phyloP scores from a whole-genome alignment of 2,888 invertebrate genomes.

The Tineola bisselliella region DNA sequence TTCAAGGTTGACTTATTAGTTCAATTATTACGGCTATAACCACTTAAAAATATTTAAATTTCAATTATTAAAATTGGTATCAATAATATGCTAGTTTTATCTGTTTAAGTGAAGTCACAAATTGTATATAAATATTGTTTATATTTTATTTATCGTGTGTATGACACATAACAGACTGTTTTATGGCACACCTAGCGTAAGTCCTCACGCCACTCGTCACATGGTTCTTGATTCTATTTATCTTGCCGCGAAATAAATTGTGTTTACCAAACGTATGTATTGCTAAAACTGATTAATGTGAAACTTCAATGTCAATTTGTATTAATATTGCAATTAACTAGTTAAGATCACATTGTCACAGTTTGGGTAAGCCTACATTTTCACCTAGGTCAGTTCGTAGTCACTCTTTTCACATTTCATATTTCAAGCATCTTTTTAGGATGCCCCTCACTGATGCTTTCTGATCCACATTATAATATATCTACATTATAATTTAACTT shows the following conservation, averaged over 20 bases:
- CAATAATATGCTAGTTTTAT: background rate
- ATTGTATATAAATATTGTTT: background rate
- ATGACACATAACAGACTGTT: background rate
- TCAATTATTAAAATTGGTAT: background rate
- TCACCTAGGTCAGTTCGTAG: too few relatives aligned
- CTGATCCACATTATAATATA: too few relatives aligned
- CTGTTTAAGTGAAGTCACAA: background rate
- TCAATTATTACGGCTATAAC: background rate
- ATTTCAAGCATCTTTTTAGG: too few relatives aligned
- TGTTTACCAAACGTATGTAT: background rate
- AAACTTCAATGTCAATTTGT: too few relatives aligned
- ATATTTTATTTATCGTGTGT: background rate
- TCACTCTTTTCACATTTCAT: too few relatives aligned
- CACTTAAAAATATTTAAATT: constrained; percentile 4
- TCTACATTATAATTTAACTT: too few relatives aligned
- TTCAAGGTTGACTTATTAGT: constrained; percentile 12
- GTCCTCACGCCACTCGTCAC: constrained; percentile 4
- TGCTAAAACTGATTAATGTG: too few relatives aligned
- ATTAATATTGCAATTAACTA: too few relatives aligned
- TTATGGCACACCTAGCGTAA: background rate
- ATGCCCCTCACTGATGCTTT: too few relatives aligned
- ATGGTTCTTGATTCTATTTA: background rate
- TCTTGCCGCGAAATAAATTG: background rate
- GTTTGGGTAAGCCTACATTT: too few relatives aligned
- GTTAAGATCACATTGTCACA: too few relatives aligned